Evolutionary conservation across 2,113 vertebrate genomes (phyloP).

Genomic region (Lota lota): DNA sequence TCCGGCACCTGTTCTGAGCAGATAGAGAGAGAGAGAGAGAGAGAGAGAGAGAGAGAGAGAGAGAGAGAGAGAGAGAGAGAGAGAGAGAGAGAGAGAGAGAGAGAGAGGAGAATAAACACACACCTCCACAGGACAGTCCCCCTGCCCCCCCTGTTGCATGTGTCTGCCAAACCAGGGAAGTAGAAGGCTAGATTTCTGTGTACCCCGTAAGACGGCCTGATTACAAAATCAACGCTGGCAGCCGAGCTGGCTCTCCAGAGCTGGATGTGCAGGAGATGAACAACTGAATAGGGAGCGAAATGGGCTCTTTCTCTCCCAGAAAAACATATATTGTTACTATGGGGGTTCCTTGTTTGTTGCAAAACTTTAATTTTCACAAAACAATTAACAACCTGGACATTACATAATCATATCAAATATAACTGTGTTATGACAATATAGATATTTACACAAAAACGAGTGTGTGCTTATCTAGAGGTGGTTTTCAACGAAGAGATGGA

Average conservation of each 20-base stretch:
- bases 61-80: too few relatives aligned
- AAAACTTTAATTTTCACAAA: neutral
- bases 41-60: slow-evolving; percentile 55
- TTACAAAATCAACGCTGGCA: slow-evolving; percentile 58
- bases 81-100: too few relatives aligned
- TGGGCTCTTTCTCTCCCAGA: slow-evolving; percentile 20
- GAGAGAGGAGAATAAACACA: too few relatives aligned
- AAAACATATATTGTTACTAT: slow-evolving; percentile 26
- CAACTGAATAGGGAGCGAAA: slow-evolving; percentile 14
- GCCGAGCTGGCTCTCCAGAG: slow-evolving; percentile 21
- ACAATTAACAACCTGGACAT: neutral
- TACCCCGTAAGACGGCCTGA: slow-evolving; percentile 49
- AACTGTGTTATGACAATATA: too few relatives aligned
- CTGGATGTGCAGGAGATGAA: slow-evolving; percentile 24
- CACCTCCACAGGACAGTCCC: too few relatives aligned
- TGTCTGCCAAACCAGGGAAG: slow-evolving; percentile 63
- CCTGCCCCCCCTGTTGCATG: slow-evolving; percentile 36
- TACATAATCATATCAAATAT: neutral
- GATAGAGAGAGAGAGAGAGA: slow-evolving; percentile 68
- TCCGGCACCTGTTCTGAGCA: slow-evolving; percentile 77
- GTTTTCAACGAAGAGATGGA: too few relatives aligned
- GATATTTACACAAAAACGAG: too few relatives aligned
- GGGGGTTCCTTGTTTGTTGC: neutral
- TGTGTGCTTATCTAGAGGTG: too few relatives aligned
- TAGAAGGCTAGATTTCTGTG: slow-evolving; percentile 71